Conservation (phyloP, 1,140 invertebrate species). For the Arion vulgaris region DNA sequence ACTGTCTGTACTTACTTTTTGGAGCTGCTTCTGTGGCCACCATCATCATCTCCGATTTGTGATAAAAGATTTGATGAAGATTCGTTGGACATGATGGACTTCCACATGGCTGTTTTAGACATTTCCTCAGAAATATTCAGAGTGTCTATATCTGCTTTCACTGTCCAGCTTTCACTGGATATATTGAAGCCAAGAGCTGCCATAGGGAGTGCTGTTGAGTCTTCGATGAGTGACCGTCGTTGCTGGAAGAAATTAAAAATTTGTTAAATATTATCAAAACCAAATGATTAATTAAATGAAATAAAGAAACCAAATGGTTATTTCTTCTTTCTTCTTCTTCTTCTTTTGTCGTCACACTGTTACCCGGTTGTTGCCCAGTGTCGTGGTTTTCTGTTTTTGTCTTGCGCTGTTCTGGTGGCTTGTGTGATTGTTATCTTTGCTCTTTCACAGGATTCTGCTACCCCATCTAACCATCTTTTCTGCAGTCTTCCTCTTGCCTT, state of each 20-base stretch:
- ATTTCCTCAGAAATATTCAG: constrained; percentile 64
- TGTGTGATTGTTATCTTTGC: too few relatives aligned
- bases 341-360: too few relatives aligned
- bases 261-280: background rate
- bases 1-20: constrained; percentile 39
- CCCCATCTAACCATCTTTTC: too few relatives aligned
- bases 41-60: constrained; percentile 35
- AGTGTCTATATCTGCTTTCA: constrained; percentile 49
- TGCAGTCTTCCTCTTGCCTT: too few relatives aligned
- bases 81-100: constrained; percentile 60
- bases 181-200: constrained; percentile 33
- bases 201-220: constrained; percentile 37
- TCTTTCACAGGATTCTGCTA: too few relatives aligned
- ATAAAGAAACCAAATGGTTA: too few relatives aligned
- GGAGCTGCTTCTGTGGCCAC: constrained; percentile 33
- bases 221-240: constrained; percentile 43
- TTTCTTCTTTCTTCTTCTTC: too few relatives aligned
- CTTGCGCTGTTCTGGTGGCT: too few relatives aligned
- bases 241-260: constrained; percentile 31
- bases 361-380: too few relatives aligned
- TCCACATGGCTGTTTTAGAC: constrained; percentile 61
- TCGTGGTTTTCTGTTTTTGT: too few relatives aligned
- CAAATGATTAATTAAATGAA: too few relatives aligned
- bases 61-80: constrained; percentile 48
- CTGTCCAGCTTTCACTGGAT: constrained; percentile 41